Conservation (phyloP, 2,797 vertebrate species). For the Eutrigla gurnardus region DNA sequence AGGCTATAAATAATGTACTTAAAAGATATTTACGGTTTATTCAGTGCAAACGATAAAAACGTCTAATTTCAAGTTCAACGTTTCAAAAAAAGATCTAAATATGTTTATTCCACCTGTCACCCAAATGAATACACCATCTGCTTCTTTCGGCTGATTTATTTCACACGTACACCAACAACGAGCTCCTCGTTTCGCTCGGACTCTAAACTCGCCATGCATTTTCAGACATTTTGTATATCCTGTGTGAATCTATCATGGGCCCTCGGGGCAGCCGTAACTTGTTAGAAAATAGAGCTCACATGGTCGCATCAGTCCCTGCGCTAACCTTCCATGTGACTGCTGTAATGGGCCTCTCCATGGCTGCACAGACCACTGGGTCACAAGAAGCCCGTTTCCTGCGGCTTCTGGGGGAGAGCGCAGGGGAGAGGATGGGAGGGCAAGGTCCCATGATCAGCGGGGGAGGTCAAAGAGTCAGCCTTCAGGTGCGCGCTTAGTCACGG, state of each 20-base stretch:
- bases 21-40: neutral
- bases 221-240: slow-evolving; percentile 37
- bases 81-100: neutral
- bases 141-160: neutral
- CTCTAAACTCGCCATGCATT: neutral
- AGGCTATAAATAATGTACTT: neutral
- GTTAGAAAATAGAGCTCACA: slow-evolving; percentile 84
- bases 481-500: slow-evolving; percentile 64
- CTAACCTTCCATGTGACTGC: slow-evolving; percentile 86
- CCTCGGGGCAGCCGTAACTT: slow-evolving; percentile 63
- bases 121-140: neutral
- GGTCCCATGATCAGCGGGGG: slow-evolving; percentile 74
- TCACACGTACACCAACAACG: neutral
- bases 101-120: slow-evolving; percentile 24
- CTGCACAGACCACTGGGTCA: slow-evolving; percentile 75
- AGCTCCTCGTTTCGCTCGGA: neutral
- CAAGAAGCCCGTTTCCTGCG: slow-evolving; percentile 75
- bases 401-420: slow-evolving; percentile 46
- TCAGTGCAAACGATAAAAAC: too few relatives aligned
- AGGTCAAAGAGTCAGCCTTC: slow-evolving; percentile 67
- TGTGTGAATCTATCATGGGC: slow-evolving; percentile 54
- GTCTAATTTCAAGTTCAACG: neutral
- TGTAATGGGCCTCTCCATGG: slow-evolving; percentile 77
- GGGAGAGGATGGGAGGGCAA: slow-evolving; percentile 56
- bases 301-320: slow-evolving; percentile 72